Evolutionary conservation across 2,797 vertebrate genomes (phyloP).

Genomic region (Schizothorax lantsangensis): DNA sequence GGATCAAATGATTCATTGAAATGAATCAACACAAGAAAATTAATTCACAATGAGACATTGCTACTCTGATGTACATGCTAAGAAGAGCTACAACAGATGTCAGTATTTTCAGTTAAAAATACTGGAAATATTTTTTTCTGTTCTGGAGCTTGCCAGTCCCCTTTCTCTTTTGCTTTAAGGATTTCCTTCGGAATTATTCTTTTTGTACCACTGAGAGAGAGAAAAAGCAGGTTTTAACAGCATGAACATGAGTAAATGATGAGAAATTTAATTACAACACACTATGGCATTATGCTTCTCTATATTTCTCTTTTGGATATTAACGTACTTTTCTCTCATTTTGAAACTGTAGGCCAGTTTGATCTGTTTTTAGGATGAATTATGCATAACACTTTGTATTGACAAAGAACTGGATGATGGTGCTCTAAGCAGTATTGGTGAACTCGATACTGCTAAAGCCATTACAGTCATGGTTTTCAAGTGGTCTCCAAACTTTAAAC

Average conservation of each 20-base stretch:
- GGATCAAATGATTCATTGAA: background rate
- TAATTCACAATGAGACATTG: background rate
- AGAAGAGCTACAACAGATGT: no score
- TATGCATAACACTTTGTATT: constrained; percentile 56
- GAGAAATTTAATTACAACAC: background rate
- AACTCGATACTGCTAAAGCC: constrained; percentile 68
- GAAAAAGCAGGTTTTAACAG: background rate
- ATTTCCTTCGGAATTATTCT: background rate
- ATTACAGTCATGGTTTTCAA: constrained; percentile 69
- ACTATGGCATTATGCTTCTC: background rate
- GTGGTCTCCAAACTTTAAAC: constrained; percentile 65
- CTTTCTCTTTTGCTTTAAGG: background rate
- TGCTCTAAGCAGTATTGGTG: constrained; percentile 49
- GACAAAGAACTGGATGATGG: constrained; percentile 56
- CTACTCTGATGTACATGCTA: background rate
- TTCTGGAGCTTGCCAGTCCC: background rate
- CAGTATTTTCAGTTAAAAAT: background rate
- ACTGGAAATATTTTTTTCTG: background rate
- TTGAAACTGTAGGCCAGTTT: constrained; percentile 55
- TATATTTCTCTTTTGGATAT: constrained; percentile 35
- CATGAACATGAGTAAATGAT: background rate
- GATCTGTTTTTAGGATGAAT: constrained; percentile 56
- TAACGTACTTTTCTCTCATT: constrained; percentile 40
- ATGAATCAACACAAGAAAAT: background rate
- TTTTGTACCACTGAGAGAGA: background rate